A percentile compares a stretch with the other conserved stretches of the same genome.
Evolutionary conservation across 2,797 vertebrate genomes (phyloP).

Genomic region (Takifugu ocellatus): DNA sequence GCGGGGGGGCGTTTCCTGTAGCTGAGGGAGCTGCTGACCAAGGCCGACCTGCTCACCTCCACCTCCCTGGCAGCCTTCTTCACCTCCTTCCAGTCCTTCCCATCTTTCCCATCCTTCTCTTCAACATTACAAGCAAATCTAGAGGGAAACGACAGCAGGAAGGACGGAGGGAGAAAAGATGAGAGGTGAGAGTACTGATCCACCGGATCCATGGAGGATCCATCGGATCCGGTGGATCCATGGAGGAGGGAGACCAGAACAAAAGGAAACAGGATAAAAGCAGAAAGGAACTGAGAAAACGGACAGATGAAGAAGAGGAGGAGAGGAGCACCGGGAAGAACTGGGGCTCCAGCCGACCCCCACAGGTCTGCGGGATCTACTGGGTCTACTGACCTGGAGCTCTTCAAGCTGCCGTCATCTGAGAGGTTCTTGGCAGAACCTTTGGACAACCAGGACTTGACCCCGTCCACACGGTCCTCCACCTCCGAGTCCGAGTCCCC

Average conservation of each 20-base stretch:
- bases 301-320: conserved; percentile 2
- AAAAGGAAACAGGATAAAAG: conserved; percentile 7
- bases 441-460: conserved; percentile 97
- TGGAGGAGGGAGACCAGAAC: too few relatives aligned
- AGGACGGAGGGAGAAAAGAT: conserved; percentile 26
- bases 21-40: conserved; percentile 90
- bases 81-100: conserved; percentile 72
- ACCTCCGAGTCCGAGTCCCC: conserved; percentile 92
- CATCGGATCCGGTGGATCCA: too few relatives aligned
- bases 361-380: too few relatives aligned
- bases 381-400: conserved; percentile 85
- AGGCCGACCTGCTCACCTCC: conserved; percentile 79
- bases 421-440: conserved; percentile 88
- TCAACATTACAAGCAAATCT: conserved; percentile 77
- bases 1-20: conserved; percentile 87
- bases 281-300: conserved; percentile 11
- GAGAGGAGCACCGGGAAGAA: too few relatives aligned
- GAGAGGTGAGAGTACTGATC: too few relatives aligned
- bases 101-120: conserved; percentile 71
- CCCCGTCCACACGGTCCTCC: conserved; percentile 90
- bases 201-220: too few relatives aligned
- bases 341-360: too few relatives aligned
- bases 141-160: conserved; percentile 38
- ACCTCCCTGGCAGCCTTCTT: conserved; percentile 78
- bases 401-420: conserved; percentile 91